These are phyloP conservation scores for Pristionchus fissidentatus DNA, from an alignment of 2,888 invertebrate genomes.

Conservation along the genomic window DNA sequence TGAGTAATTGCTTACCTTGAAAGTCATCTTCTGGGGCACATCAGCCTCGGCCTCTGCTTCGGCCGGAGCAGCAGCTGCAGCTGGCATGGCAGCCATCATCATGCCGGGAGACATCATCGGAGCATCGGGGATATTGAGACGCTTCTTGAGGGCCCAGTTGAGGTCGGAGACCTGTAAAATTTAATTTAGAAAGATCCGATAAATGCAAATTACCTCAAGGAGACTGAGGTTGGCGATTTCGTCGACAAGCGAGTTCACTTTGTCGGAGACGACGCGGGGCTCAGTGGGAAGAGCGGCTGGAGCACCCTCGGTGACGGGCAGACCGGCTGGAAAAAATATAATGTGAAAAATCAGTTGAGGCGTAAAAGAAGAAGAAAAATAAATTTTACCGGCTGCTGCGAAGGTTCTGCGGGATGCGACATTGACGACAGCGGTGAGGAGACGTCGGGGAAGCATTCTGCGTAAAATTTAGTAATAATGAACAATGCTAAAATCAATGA, in stretches of 20 bases:
- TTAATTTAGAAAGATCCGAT: too few species aligned
- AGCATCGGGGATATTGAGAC: slow-evolving; percentile 72
- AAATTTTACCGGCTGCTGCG: slow-evolving; percentile 34
- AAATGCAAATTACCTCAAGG: slow-evolving; percentile 68
- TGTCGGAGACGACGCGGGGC: slow-evolving; percentile 65
- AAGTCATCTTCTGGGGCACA: slow-evolving; percentile 72
- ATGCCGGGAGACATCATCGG: slow-evolving; percentile 70
- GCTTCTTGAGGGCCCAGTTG: slow-evolving; percentile 74
- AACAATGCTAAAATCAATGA: not conserved
- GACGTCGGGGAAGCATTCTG: slow-evolving; percentile 42
- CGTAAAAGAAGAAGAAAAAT: not conserved
- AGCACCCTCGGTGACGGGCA: slow-evolving; percentile 62
- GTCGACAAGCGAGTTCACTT: slow-evolving; percentile 69
- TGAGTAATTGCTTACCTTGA: slow-evolving; percentile 56
- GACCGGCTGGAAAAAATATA: slow-evolving; percentile 49
- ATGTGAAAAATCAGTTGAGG: not conserved
- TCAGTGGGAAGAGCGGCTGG: slow-evolving; percentile 60
- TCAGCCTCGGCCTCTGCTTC: slow-evolving; percentile 59
- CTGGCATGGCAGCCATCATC: slow-evolving; percentile 64
- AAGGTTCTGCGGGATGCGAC: slow-evolving; percentile 39
- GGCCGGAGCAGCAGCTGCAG: slow-evolving; percentile 60
- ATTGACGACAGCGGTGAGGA: slow-evolving; percentile 26
- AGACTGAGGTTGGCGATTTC: slow-evolving; percentile 71
- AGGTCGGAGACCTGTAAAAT: slow-evolving; percentile 65
- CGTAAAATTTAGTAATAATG: not conserved